Evolutionary conservation across 1,140 invertebrate species (phyloP).

Genomic region (Nomia melanderi): DNA sequence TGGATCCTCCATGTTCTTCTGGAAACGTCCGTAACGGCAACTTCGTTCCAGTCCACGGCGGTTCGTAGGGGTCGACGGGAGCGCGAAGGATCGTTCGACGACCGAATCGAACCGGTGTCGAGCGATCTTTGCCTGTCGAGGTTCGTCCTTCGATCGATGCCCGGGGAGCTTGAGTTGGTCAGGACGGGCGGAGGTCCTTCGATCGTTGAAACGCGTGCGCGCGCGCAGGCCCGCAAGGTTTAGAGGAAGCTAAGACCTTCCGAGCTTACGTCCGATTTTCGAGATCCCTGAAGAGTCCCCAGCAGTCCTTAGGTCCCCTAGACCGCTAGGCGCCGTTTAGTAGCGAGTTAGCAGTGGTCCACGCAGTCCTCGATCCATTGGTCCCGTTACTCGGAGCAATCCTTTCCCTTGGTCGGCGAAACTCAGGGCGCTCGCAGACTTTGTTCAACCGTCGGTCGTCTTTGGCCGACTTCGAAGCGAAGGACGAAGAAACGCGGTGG

Average conservation of each 20-base stretch:
- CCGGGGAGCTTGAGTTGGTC: too few species aligned
- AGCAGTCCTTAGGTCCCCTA: slow-evolving; percentile 11
- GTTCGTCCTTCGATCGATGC: too few species aligned
- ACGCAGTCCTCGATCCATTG: slow-evolving; percentile 75
- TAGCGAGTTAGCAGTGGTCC: slow-evolving; percentile 76
- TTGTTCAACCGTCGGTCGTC: too few species aligned
- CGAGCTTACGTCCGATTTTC: slow-evolving; percentile 15
- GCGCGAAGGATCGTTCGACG: too few species aligned
- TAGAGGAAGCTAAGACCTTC: slow-evolving; percentile 15
- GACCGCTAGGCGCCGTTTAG: slow-evolving; percentile 56
- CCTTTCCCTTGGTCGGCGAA: not conserved
- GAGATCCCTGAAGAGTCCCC: not conserved
- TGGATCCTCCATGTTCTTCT: not conserved
- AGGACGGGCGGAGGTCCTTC: too few species aligned
- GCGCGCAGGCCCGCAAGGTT: not conserved
- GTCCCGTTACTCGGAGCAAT: not conserved
- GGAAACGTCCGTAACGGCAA: too few species aligned
- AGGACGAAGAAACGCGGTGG: too few species aligned
- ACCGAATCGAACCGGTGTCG: not conserved
- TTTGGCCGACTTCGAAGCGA: too few species aligned
- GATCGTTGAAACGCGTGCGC: too few species aligned
- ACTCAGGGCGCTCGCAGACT: too few species aligned
- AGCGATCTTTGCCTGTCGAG: not conserved
- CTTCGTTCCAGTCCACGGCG: too few species aligned
- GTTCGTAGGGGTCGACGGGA: slow-evolving; percentile 14